Conservation (phyloP, 2,113 vertebrate genomes). For the Labeo catla region DNA sequence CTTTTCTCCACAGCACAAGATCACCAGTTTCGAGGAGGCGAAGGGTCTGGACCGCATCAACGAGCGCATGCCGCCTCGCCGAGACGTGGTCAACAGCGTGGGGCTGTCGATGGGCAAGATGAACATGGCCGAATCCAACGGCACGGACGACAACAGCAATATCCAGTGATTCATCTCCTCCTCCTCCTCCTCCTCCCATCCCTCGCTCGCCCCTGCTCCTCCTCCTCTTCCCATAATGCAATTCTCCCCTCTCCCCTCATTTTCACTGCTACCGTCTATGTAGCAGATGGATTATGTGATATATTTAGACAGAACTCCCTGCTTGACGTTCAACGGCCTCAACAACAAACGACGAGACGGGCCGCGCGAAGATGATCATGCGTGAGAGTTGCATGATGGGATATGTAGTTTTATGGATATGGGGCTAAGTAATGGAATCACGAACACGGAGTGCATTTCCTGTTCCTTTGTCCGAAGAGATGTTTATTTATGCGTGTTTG, state of each 20-base stretch:
- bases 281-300: conserved; percentile 44
- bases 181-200: background rate
- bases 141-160: conserved; percentile 84
- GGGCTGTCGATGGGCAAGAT: conserved; percentile 79
- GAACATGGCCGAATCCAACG: conserved; percentile 82
- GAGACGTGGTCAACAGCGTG: conserved; percentile 77
- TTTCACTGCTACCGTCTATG: conserved; percentile 34
- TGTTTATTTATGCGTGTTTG: conserved; percentile 45
- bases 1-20: conserved; percentile 83
- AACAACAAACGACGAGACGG: background rate
- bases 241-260: conserved; percentile 15
- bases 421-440: conserved; percentile 12
- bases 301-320: conserved; percentile 40
- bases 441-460: conserved; percentile 24
- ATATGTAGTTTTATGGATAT: conserved; percentile 40
- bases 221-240: conserved; percentile 25
- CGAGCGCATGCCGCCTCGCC: conserved; percentile 78
- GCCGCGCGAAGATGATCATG: conserved; percentile 12
- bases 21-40: conserved; percentile 80
- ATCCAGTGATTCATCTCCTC: conserved; percentile 74
- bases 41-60: conserved; percentile 82
- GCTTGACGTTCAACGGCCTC: conserved; percentile 32
- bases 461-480: conserved; percentile 42
- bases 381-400: conserved; percentile 51
- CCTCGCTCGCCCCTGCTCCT: conserved; percentile 4